Base-by-base conservation (phyloP, 2,797 vertebrate genomes). In the Margarornis squamiger region DNA sequence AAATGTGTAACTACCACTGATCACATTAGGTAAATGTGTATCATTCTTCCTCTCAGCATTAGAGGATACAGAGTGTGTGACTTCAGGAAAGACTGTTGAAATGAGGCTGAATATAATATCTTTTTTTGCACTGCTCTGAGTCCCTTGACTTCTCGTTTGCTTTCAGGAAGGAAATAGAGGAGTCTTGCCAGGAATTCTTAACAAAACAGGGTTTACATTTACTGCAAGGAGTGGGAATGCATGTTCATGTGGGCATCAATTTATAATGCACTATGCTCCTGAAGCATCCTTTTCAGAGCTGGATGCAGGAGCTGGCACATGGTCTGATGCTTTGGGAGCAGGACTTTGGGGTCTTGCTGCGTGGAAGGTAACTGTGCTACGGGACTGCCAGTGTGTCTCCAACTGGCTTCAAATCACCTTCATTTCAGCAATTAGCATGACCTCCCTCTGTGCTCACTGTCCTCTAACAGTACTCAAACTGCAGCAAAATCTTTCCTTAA, bases 181-280 rank as follows among this genome's bases (percentile, higher is more conserved):
- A 79, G 21, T 62, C 72, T 71, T 93, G 75, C 49, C 91, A 91
- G 57, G 73, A 92, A 90, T 90, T 80, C 27, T 84, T 84, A 94
- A 84, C 49, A 78, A 88, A 88, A 48, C 55, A 78, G 32, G 12
- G 43, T 78, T 91, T 86, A 77, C 61, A 41, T 72, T 88, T 88
- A 59, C 52, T 54, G 89, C 45, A 71, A 61, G 24, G 48, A 79
- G 57, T 61, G 52, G 65, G 81, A 87, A 85, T 43, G 59, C 59
- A 20, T 54, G 86, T 70, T 78, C 66, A 11, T 1, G 8, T 23
- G 71, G 73, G 27, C 77, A 95, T 95, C 88, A 92, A 86, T 95
- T 94, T 92, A 79, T 79, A 80, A 96, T 61, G 71, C 34, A 49
- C 18, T 14, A 18, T 58, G 81, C 57, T 51, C 66, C 66, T 55